A percentile compares a stretch with the other conserved stretches of the same genome.
These are phyloP conservation scores for Tiliqua scincoides DNA, from an alignment of 2,113 vertebrate genomes.

Conservation along the genomic window DNA sequence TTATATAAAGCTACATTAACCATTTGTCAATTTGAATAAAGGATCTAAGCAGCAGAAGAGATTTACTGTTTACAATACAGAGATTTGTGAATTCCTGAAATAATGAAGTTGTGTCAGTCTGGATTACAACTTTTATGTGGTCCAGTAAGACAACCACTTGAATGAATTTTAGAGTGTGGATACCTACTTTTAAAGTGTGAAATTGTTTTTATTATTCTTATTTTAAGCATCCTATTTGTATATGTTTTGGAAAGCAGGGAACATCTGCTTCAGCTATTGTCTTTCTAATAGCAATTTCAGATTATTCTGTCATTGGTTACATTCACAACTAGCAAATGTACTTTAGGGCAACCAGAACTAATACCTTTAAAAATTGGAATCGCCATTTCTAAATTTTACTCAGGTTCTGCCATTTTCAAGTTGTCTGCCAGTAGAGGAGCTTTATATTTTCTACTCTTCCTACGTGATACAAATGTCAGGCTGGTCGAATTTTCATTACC, in stretches of 20 bases:
- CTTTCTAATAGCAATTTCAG: constrained; percentile 15
- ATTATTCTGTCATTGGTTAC: not conserved
- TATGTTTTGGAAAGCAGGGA: not conserved
- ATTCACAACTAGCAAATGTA: constrained; percentile 6
- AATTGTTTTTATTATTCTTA: not conserved
- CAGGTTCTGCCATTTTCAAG: constrained; percentile 31
- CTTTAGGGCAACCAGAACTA: not conserved
- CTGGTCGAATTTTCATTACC: constrained; percentile 24
- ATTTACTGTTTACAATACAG: not conserved
- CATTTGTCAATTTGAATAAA: constrained; percentile 1
- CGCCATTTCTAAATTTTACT: constrained; percentile 31
- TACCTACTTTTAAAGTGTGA: constrained; percentile 14
- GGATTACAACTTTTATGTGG: constrained; percentile 5
- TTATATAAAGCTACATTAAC: not conserved
- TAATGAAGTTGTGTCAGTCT: constrained; percentile 21
- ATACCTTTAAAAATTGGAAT: constrained; percentile 7
- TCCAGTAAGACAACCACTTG: constrained; percentile 16
- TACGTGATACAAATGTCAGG: constrained; percentile 44
- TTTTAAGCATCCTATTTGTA: constrained; percentile 11
- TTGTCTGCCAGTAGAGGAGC: constrained; percentile 29
- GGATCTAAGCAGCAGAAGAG: constrained; percentile 4
- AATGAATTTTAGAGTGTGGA: not conserved
- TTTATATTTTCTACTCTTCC: constrained; percentile 8
- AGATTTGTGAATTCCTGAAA: constrained; percentile 8
- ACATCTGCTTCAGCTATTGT: not conserved